Evolutionary conservation across 2,888 invertebrate species (phyloP).

Genomic region (Tetropium fuscum): DNA sequence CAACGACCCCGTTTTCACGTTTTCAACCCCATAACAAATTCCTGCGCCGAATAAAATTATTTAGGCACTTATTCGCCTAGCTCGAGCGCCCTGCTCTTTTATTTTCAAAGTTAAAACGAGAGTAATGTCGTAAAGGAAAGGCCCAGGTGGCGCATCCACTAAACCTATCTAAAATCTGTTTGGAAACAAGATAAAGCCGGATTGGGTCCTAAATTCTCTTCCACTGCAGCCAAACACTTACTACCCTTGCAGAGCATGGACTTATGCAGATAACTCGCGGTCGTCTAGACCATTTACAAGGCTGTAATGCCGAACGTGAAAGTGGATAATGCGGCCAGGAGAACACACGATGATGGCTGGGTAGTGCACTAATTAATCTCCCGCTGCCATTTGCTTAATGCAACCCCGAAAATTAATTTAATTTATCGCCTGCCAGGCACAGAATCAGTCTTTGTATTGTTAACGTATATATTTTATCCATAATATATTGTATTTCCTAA

Average conservation of each 20-base stretch:
- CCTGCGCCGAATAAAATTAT: too few species aligned
- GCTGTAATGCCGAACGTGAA: slow-evolving; percentile 14
- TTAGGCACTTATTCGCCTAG: neutral
- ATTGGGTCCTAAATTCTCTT: slow-evolving; percentile 37
- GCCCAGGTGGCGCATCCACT: slow-evolving; percentile 21
- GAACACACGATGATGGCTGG: slow-evolving; percentile 16
- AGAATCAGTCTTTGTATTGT: too few species aligned
- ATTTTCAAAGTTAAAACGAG: slow-evolving; percentile 10
- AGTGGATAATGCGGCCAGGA: slow-evolving; percentile 6
- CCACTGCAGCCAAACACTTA: slow-evolving; percentile 22
- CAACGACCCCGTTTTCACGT: too few species aligned
- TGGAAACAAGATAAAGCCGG: slow-evolving; percentile 41
- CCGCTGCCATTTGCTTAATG: slow-evolving; percentile 11
- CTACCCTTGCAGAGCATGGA: neutral
- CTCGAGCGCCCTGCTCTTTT: neutral
- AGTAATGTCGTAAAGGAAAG: slow-evolving; percentile 22
- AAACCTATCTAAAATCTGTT: slow-evolving; percentile 36
- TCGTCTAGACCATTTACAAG: slow-evolving; percentile 17
- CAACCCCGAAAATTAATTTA: slow-evolving; percentile 17
- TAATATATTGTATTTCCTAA: too few species aligned
- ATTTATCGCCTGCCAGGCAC: slow-evolving; percentile 11
- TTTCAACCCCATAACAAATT: too few species aligned
- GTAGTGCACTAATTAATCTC: slow-evolving; percentile 22
- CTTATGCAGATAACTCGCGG: slow-evolving; percentile 23
- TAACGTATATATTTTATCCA: too few species aligned